Evolutionary conservation across 1,140 invertebrate genomes (phyloP).

Genomic region (Dendroctonus ponderosae): DNA sequence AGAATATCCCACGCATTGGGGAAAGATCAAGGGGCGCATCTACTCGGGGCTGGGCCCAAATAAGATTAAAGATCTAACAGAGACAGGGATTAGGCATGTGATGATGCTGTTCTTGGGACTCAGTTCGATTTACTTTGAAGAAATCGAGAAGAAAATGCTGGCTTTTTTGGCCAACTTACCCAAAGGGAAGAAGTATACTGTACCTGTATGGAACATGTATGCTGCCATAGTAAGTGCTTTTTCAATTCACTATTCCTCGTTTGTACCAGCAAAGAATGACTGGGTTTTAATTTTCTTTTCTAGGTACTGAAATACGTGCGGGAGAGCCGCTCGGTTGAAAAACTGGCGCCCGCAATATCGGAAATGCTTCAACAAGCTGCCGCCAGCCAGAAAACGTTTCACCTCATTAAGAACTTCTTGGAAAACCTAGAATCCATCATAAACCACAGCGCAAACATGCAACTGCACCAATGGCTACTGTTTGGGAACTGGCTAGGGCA

Average conservation of each 20-base stretch:
- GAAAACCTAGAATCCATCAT: slow-evolving; percentile 38
- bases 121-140: slow-evolving; percentile 38
- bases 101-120: slow-evolving; percentile 41
- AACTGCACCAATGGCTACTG: slow-evolving; percentile 42
- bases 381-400: slow-evolving; percentile 35
- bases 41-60: slow-evolving; percentile 45
- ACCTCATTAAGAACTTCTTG: slow-evolving; percentile 42
- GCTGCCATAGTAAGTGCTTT: slow-evolving; percentile 41
- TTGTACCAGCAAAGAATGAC: background rate
- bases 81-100: slow-evolving; percentile 41
- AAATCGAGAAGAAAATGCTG: slow-evolving; percentile 42
- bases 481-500: slow-evolving; percentile 41
- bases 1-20: slow-evolving; percentile 45
- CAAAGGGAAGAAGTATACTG: slow-evolving; percentile 34
- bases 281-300: slow-evolving; percentile 14
- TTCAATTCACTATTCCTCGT: background rate
- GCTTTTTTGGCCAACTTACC: slow-evolving; percentile 40
- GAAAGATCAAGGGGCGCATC: slow-evolving; percentile 46
- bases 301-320: slow-evolving; percentile 38
- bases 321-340: slow-evolving; percentile 36
- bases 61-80: slow-evolving; percentile 43
- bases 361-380: slow-evolving; percentile 38
- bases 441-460: slow-evolving; percentile 36
- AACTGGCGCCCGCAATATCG: slow-evolving; percentile 29
- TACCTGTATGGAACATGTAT: slow-evolving; percentile 42